Evolutionary conservation across 2,797 vertebrate genomes (phyloP), one percentile per base, ranked within the genome.

Genomic region (Coracias cyanogaster): DNA sequence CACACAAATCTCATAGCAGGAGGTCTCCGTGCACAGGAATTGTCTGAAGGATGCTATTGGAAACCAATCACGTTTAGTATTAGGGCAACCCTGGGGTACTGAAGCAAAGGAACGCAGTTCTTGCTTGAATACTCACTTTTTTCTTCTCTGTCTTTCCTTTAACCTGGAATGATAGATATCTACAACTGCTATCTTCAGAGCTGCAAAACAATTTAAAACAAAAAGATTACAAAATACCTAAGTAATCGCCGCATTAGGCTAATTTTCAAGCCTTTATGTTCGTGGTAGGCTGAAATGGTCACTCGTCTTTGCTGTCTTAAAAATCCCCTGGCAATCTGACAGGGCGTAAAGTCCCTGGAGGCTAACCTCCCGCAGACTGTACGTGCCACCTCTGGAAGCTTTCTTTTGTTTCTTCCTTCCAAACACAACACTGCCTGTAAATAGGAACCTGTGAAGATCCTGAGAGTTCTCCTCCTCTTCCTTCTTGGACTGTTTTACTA

Each of bases 81-180:
- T 83, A 97, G 78, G 46, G 35, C 55, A 62, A 55, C 28, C 24
- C 15, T 22, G 49, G 43, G 60, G n/a, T 35, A 45, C 39, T 2
- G 67, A 82, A 90, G 71, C 57, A 39, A 46, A 65, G 57, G 45
- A 35, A 7, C 43, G 45, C 17, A 60, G 51, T 9, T 37, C 33
- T 4, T 65, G 60, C 70, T 88, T 72, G 58, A 69, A 67, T 91
- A 99, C 99, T 98, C 98, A 99, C 99, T 99, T 99, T 98, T 99
- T 99, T 92, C 99, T 98, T 84, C 99, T 98, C 92, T 99, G 99
- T 93, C 99, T 98, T 87, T 99, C 99, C 96, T 99, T 99, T 98
- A 99, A 96, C 96, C 99, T 98, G 94, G 99, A 99, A 93, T 99
- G 99, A 97, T 99, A 99, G 90, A 99, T 99, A 96, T 99, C 99